Conservation (phyloP, 2,113 vertebrate species). For the Oophaga pumilio region DNA sequence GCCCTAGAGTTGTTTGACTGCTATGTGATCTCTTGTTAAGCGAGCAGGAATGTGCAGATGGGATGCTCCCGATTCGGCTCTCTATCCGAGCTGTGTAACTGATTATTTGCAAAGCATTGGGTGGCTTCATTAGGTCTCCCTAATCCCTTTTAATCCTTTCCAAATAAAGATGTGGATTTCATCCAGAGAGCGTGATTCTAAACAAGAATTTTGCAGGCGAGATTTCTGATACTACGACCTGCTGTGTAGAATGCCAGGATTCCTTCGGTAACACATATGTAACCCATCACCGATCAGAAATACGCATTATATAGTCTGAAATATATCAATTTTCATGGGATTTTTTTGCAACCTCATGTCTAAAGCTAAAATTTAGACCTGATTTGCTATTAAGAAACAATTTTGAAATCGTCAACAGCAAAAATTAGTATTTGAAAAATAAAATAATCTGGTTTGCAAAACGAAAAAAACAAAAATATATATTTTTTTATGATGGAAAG, state of each 20-base stretch:
- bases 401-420: no score
- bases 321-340: background rate
- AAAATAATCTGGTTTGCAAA: no score
- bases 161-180: slow-evolving; percentile 43
- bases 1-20: slow-evolving; percentile 45
- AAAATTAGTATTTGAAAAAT: no score
- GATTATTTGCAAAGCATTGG: slow-evolving; percentile 44
- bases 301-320: background rate
- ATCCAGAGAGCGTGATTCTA: slow-evolving; percentile 31
- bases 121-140: slow-evolving; percentile 40
- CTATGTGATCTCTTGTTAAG: slow-evolving; percentile 39
- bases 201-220: slow-evolving; percentile 12
- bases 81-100: slow-evolving; percentile 7
- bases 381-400: no score
- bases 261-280: background rate
- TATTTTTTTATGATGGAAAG: no score
- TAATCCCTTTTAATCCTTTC: slow-evolving; percentile 57
- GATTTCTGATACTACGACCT: slow-evolving; percentile 22
- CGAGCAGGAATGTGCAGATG: slow-evolving; percentile 37
- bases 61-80: slow-evolving; percentile 21
- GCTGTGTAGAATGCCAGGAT: background rate
- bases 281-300: background rate
- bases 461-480: no score
- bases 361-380: no score
- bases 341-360: background rate